Evolutionary conservation across 2,888 invertebrate genomes (phyloP).

Genomic region (Lutraria lutraria): DNA sequence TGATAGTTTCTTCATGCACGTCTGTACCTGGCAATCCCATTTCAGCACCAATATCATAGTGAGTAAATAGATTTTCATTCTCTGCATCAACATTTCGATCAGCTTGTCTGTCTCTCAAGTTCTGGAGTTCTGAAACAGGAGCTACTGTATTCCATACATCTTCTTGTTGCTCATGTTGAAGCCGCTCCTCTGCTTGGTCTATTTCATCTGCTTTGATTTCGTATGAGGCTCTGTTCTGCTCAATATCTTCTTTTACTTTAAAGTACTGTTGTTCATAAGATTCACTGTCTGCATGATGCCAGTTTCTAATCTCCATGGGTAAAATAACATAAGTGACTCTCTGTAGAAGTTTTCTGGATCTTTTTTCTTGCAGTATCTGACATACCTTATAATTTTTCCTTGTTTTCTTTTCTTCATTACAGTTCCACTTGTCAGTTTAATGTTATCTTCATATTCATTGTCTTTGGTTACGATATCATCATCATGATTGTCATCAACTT

Average conservation of each 20-base stretch:
- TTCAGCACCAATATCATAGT: too few species aligned
- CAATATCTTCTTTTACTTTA: constrained; percentile 61
- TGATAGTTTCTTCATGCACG: too few species aligned
- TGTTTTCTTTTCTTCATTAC: background rate
- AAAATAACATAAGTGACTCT: too few species aligned
- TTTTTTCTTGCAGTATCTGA: background rate
- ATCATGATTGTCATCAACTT: constrained; percentile 31
- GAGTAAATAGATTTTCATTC: constrained; percentile 56
- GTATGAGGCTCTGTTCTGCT: constrained; percentile 63
- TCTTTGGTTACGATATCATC: constrained; percentile 8
- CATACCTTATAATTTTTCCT: background rate
- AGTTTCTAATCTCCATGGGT: constrained; percentile 15
- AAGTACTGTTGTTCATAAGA: constrained; percentile 69
- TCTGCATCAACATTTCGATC: constrained; percentile 48
- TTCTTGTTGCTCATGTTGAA: too few species aligned
- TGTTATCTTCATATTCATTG: background rate
- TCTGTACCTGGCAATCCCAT: too few species aligned
- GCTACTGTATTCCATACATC: too few species aligned
- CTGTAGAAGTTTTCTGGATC: background rate
- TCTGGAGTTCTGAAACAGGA: constrained; percentile 55
- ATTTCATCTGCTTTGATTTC: constrained; percentile 66
- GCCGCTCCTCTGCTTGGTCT: constrained; percentile 69
- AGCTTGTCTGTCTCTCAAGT: constrained; percentile 50
- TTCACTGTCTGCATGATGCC: constrained; percentile 65
- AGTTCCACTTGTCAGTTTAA: background rate